phyloP scores from a whole-genome alignment of 2,888 invertebrate genomes.

The Cryptosula pallasiana region DNA sequence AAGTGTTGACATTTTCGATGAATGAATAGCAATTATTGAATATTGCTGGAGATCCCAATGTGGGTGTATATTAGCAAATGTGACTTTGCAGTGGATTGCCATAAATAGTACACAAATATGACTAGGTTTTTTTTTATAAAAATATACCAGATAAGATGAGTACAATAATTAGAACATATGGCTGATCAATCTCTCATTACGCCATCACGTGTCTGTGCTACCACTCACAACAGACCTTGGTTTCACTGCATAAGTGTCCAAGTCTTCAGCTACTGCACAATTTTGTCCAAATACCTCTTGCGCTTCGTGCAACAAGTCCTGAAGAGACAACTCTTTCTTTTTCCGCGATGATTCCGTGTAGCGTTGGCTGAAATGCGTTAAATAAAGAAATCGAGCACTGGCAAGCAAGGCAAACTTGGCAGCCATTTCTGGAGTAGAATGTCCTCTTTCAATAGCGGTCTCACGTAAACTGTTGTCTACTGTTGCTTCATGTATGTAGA shows the following conservation, averaged over 20 bases:
- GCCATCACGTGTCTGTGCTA: no score
- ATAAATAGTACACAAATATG: no score
- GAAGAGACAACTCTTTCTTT: not conserved
- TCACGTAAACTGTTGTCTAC: conserved; percentile 44
- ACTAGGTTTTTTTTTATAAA: no score
- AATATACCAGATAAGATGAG: no score
- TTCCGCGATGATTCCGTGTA: conserved; percentile 31
- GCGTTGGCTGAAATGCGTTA: conserved; percentile 55
- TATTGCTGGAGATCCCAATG: no score
- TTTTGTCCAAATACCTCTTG: conserved; percentile 8
- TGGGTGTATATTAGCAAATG: no score
- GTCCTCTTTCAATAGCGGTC: conserved; percentile 51
- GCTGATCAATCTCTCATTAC: no score
- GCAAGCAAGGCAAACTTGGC: conserved; percentile 45
- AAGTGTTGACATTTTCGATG: no score
- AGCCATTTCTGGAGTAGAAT: conserved; percentile 55
- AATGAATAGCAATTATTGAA: no score
- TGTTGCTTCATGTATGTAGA: conserved; percentile 55
- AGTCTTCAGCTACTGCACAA: conserved; percentile 16
- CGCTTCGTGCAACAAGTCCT: not conserved
- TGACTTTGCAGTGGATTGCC: no score
- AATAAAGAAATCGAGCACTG: conserved; percentile 43
- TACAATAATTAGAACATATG: no score
- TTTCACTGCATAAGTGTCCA: not conserved
- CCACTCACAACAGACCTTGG: no score